Base-by-base conservation (phyloP, 2,113 vertebrate genomes). In the Polyodon spathula region DNA sequence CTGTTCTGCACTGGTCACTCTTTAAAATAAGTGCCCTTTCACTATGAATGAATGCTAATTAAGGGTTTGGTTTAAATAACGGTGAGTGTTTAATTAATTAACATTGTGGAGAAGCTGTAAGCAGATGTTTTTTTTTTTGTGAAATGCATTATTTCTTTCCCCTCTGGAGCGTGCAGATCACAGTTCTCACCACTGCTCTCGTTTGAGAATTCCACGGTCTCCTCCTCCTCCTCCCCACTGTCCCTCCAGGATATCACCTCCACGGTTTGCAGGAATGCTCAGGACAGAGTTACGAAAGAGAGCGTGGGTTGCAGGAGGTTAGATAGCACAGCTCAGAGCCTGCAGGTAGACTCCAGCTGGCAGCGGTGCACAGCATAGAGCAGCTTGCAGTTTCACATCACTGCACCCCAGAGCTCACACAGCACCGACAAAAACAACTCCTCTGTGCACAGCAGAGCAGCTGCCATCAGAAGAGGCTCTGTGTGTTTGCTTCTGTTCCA, bases 231-330 rank as follows among this genome's bases (percentile, higher is more conserved):
- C 59, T 54, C 27, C 27, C 27, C 27, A 1, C 27, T 27, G 27
- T 27, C 40, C 54, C 59, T 70, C 66, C 58, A 60, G 59, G 54
- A 54, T 53, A 37, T 44, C 52, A 62, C 59, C 67, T 71, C 66
- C 67, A 71, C 72, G 68, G 66, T 68, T 68, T 63, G 71, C 73
- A 73, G 73, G 68, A 66, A 63, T 72, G 66, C 63, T 46, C 50
- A 43, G 54, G 52, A 51, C 60, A 55, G 60, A 58, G 64, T 60
- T 46, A 62, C 43, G 44, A 50, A 51, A 40, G 50, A 57, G 62
- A 63, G 63, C 53, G 43, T 37, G 39, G 48, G 52, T n/a, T n/a
- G 48, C 12, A 15, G 15, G n/a, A 61, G 54, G 61, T 46, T 11
- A 67, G 65, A 60, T 64, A 69, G 69, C 53, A 37, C 58, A 37